Evolutionary conservation across 2,888 invertebrate species (phyloP).

Genomic region (Brachyopa scutellaris): DNA sequence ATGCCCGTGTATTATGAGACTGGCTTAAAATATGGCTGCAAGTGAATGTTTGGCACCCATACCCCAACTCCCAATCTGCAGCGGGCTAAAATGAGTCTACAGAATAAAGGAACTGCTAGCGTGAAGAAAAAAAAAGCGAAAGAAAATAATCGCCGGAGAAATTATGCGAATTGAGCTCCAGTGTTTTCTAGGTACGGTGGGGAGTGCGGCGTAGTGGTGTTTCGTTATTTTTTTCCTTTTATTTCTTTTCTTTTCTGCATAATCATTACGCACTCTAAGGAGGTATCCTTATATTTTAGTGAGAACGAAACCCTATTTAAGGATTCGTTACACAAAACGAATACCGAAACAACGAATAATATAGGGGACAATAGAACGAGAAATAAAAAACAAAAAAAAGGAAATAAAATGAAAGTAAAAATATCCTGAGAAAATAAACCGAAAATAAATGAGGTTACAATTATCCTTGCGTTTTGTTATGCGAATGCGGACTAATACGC

Average conservation of each 20-base stretch:
- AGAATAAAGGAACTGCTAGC: conserved; percentile 27
- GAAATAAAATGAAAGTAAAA: conserved; percentile 33
- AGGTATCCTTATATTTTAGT: conserved; percentile 38
- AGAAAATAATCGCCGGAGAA: conserved; percentile 60
- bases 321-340: conserved; percentile 51
- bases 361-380: not conserved
- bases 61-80: not conserved
- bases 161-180: conserved; percentile 65
- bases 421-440: conserved; percentile 53
- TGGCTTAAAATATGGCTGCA: conserved; percentile 43
- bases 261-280: conserved; percentile 57
- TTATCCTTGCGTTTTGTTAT: conserved; percentile 62
- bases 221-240: conserved; percentile 2
- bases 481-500: conserved; percentile 62
- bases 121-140: not conserved
- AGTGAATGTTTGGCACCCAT: conserved; percentile 36
- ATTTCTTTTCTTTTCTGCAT: conserved; percentile 20
- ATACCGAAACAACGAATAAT: conserved; percentile 33
- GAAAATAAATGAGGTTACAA: conserved; percentile 66
- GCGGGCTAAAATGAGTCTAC: conserved; percentile 20
- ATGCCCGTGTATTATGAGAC: conserved; percentile 45
- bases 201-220: conserved; percentile 6
- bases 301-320: conserved; percentile 52
- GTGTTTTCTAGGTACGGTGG: no score
- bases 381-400: conserved; percentile 18